phyloP scores from a whole-genome alignment of 2,797 vertebrate species.

The Arrhamphus sclerolepis region DNA sequence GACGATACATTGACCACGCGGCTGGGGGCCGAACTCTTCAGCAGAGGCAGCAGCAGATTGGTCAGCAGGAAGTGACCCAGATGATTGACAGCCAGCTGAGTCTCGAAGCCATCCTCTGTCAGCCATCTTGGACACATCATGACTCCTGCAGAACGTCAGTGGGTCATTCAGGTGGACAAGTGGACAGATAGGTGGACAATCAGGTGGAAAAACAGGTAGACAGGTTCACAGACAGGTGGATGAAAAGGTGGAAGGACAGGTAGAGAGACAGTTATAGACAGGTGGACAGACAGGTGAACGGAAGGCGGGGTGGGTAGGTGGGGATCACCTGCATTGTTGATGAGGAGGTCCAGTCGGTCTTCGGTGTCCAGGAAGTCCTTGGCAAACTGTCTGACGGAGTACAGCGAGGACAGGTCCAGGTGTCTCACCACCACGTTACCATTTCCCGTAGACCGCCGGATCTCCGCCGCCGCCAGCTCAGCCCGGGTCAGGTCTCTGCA shows the following conservation, averaged over 20 bases:
- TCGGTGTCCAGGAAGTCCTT: slow-evolving; percentile 73
- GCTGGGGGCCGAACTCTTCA: slow-evolving; percentile 76
- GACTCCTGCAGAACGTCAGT: slow-evolving; percentile 65
- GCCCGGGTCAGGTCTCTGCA: slow-evolving; percentile 77
- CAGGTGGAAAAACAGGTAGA: too few relatives aligned
- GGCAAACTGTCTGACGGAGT: slow-evolving; percentile 74
- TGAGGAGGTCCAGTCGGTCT: slow-evolving; percentile 77
- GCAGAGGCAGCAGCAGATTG: slow-evolving; percentile 73
- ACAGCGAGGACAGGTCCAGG: slow-evolving; percentile 77
- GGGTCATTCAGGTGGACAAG: not conserved
- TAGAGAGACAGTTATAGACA: too few relatives aligned
- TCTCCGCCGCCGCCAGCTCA: slow-evolving; percentile 65
- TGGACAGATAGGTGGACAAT: not conserved
- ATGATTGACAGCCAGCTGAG: slow-evolving; percentile 82
- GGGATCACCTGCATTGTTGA: slow-evolving; percentile 82
- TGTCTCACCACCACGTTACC: slow-evolving; percentile 75
- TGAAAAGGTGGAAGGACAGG: not conserved
- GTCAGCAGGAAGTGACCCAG: slow-evolving; percentile 82
- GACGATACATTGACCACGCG: slow-evolving; percentile 79
- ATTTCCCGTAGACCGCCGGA: slow-evolving; percentile 72
- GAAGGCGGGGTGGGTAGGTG: accelerated
- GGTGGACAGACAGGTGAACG: not conserved
- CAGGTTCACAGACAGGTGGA: not conserved
- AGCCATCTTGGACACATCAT: slow-evolving; percentile 83
- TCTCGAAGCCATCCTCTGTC: slow-evolving; percentile 82